Base-by-base conservation (phyloP, 2,888 invertebrate genomes). In the Drosophila setosimentum region DNA sequence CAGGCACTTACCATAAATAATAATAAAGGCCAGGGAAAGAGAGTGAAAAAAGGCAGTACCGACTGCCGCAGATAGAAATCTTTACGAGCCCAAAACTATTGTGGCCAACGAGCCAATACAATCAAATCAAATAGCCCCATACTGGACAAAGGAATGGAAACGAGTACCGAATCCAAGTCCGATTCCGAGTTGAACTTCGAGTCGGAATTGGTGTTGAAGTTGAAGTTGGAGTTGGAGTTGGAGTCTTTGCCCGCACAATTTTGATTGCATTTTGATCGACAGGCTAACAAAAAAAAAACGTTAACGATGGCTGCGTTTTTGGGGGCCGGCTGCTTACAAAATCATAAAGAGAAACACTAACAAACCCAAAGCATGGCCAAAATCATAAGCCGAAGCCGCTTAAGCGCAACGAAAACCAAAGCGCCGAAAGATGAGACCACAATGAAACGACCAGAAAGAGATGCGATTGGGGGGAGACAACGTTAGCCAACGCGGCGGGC, bases 191-290 rank as follows among this genome's bases (percentile, higher is more conserved):
- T 49, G 27, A 50, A 32, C 33, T 69, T 16, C 18, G 45, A 54
- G 50, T 51, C 33, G 30, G 37, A 51, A 16, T 30, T 40, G 27
- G n/a, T 35, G 27, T 32, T 49, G 27, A 60, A 69, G 40, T 29
- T 45, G 58, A 37, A 58, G 53, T 62, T 32, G 57, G n/a, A 57
- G 49, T 21, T 32, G 54, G 21, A 58, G 33, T 27, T 37, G 42
- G 58, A 63, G 33, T 59, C 53, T 53, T 49, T 63, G 64, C 86
- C 87, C 87, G 87, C 88, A 87, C 88, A 79, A 75, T 81, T 87
- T 87, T 89, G 87, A 87, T 87, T 87, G 87, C 90, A 88, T 89
- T 87, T 87, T 87, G 87, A 87, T 87, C 87, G 87, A 87, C 90
- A 78, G 81, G 60, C 74, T 51, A 68, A 82, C 70, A 78, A 60